These are phyloP conservation scores for Arrhamphus sclerolepis DNA, from an alignment of 2,797 vertebrate genomes.

Conservation along the genomic window DNA sequence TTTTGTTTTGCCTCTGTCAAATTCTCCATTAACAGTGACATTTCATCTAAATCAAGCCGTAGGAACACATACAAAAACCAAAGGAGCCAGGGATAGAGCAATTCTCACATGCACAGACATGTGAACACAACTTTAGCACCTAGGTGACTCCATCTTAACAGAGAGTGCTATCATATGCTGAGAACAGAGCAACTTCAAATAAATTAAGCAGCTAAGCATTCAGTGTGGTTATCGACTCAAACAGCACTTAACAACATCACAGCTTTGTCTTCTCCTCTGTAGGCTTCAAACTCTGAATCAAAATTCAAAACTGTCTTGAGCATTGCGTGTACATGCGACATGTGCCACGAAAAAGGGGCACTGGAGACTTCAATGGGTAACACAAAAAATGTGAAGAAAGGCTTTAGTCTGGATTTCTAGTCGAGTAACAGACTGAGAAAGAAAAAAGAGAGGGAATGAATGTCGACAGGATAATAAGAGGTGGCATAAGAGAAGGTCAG, in stretches of 20 bases:
- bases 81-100: slow-evolving; percentile 66
- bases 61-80: slow-evolving; percentile 72
- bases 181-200: slow-evolving; percentile 79
- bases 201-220: slow-evolving; percentile 83
- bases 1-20: slow-evolving; percentile 83
- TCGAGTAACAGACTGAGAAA: slow-evolving; percentile 50
- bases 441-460: slow-evolving; percentile 42
- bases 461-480: slow-evolving; percentile 38
- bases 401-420: slow-evolving; percentile 21
- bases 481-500: slow-evolving; percentile 50
- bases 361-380: slow-evolving; percentile 30
- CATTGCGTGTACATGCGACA: slow-evolving; percentile 14
- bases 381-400: slow-evolving; percentile 48
- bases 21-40: slow-evolving; percentile 91
- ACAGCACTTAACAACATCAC: slow-evolving; percentile 53
- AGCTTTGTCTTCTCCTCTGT: slow-evolving; percentile 26
- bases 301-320: slow-evolving; percentile 34
- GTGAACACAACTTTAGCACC: slow-evolving; percentile 29
- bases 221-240: slow-evolving; percentile 79
- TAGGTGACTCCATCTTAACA: slow-evolving; percentile 74
- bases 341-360: neutral
- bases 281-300: slow-evolving; percentile 23
- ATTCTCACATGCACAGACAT: slow-evolving; percentile 34
- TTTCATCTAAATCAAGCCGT: slow-evolving; percentile 88
- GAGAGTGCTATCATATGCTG: slow-evolving; percentile 78